Conservation (phyloP, 1,140 invertebrate genomes). For the Solenopsis invicta region DNA sequence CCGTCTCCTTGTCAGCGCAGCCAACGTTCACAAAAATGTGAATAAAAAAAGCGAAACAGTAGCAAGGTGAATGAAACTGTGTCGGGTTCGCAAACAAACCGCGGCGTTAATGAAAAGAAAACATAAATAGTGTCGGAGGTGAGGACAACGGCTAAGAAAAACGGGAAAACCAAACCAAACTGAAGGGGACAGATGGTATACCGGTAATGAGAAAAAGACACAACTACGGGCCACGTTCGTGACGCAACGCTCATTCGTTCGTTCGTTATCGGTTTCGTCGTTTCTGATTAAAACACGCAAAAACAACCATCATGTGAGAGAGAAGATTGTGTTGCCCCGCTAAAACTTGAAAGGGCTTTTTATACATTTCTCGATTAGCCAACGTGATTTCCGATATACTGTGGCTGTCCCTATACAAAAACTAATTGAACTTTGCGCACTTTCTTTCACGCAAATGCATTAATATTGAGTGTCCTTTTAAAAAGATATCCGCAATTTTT, state of each 20-base stretch:
- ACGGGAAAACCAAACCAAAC: slow-evolving; percentile 55
- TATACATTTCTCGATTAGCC: slow-evolving; percentile 20
- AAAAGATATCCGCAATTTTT: neutral
- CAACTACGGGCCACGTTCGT: slow-evolving; percentile 30
- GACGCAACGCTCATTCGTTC: slow-evolving; percentile 34
- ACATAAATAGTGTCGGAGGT: slow-evolving; percentile 71
- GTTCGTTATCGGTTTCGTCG: slow-evolving; percentile 48
- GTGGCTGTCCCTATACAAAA: neutral
- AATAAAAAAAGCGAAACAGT: slow-evolving; percentile 11
- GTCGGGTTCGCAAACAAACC: neutral
- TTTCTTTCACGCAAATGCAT: neutral
- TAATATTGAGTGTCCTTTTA: neutral
- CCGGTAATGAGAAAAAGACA: slow-evolving; percentile 81
- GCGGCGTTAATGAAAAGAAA: slow-evolving; percentile 81
- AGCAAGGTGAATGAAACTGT: slow-evolving; percentile 32
- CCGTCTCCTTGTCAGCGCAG: neutral
- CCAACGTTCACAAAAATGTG: neutral
- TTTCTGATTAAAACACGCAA: slow-evolving; percentile 63
- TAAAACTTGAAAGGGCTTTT: slow-evolving; percentile 39
- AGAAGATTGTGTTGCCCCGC: slow-evolving; percentile 26
- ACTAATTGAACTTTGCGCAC: slow-evolving; percentile 7
- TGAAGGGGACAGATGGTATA: slow-evolving; percentile 37
- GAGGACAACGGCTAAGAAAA: slow-evolving; percentile 71
- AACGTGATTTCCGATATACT: slow-evolving; percentile 6
- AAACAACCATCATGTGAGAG: slow-evolving; percentile 24